phyloP scores from a whole-genome alignment of 2,113 vertebrate species.

The Leptocoma aspasia region DNA sequence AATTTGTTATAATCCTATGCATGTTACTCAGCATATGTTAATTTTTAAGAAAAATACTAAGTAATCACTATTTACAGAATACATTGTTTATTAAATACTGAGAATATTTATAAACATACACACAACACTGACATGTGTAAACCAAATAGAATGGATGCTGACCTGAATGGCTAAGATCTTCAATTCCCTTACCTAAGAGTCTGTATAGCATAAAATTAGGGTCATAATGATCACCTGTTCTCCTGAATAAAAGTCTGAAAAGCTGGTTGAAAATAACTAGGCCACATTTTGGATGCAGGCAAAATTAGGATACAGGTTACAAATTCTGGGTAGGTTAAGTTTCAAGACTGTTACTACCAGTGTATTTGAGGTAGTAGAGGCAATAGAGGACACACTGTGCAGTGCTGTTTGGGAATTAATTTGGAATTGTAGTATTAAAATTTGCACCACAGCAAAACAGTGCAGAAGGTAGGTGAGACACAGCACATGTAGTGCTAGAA shows the following conservation, averaged over 20 bases:
- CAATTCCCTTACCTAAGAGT: not conserved
- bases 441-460: not conserved
- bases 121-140: not conserved
- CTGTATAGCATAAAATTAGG: not conserved
- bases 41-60: not conserved
- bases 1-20: not conserved
- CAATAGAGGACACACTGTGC: rapidly evolving
- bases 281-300: not conserved
- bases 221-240: not conserved
- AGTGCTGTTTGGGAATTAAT: not conserved
- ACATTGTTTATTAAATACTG: not conserved
- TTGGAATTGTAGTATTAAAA: not conserved
- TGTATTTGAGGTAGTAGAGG: not conserved
- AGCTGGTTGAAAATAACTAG: not conserved
- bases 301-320: not conserved
- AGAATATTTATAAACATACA: not conserved
- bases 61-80: not conserved
- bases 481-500: not conserved
- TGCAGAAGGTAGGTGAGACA: not conserved
- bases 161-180: not conserved
- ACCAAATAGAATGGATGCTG: not conserved
- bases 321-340: not conserved
- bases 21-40: not conserved
- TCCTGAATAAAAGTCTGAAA: not conserved
- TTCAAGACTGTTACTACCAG: not conserved